Conservation (phyloP, 2,113 vertebrate species). For the Gobiocypris rarus region DNA sequence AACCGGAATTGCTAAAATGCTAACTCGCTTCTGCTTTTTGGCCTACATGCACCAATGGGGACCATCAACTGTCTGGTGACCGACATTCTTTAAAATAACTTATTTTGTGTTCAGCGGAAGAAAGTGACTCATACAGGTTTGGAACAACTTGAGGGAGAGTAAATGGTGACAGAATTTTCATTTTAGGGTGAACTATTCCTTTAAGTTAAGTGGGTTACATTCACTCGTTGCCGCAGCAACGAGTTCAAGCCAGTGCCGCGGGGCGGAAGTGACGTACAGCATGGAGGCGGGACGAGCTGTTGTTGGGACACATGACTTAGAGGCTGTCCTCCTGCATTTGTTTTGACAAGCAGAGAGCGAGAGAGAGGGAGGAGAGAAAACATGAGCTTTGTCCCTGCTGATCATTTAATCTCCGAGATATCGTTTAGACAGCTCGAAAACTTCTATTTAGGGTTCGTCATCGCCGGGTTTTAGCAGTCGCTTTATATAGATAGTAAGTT, state of each 20-base stretch:
- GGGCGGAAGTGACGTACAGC: constrained; percentile 67
- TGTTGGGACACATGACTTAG: constrained; percentile 75
- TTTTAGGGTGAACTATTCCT: too few species aligned
- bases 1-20: too few species aligned
- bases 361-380: constrained; percentile 18
- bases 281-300: constrained; percentile 55
- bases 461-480: background rate
- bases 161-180: too few species aligned
- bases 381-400: constrained; percentile 11
- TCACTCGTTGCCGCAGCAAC: constrained; percentile 76
- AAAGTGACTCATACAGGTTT: too few species aligned
- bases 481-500: background rate
- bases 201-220: background rate
- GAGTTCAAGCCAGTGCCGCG: constrained; percentile 61
- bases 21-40: too few species aligned
- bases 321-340: constrained; percentile 69
- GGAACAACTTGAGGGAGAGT: too few species aligned
- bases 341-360: constrained; percentile 80
- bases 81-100: too few species aligned
- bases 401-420: constrained; percentile 24
- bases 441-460: background rate
- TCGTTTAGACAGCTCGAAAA: constrained; percentile 5
- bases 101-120: too few species aligned
- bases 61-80: too few species aligned
- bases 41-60: too few species aligned